Percentiles rank a stretch among this genome's conserved stretches.
These are phyloP conservation scores for Trichonephila clavipes DNA, from an alignment of 1,140 invertebrate species.

Conservation along the genomic window DNA sequence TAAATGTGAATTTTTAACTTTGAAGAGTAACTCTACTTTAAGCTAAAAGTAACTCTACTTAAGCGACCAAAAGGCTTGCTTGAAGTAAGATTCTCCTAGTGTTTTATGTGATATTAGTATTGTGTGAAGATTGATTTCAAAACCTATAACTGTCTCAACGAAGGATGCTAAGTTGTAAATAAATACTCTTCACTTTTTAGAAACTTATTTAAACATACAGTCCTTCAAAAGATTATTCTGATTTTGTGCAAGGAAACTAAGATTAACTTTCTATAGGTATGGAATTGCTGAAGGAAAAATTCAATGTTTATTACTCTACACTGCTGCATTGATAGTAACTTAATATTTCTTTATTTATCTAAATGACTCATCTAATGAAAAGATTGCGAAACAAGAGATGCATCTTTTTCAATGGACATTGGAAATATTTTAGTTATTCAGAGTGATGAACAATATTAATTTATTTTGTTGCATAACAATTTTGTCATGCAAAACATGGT, in stretches of 20 bases:
- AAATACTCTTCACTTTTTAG: neutral
- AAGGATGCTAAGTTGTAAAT: neutral
- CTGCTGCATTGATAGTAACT: neutral
- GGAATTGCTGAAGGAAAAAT: neutral
- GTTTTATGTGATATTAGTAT: neutral
- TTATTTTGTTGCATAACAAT: neutral
- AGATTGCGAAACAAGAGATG: neutral
- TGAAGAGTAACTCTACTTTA: neutral
- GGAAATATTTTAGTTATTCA: neutral
- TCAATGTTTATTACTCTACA: neutral
- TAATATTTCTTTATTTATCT: neutral
- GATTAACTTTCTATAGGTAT: neutral
- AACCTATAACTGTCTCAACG: neutral
- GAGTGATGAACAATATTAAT: neutral
- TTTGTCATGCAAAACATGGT: neutral
- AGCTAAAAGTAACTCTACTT: neutral
- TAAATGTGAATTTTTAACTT: neutral
- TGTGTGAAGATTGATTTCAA: neutral
- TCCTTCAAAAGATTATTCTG: neutral
- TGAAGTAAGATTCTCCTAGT: neutral
- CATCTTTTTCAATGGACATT: neutral
- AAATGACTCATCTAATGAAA: neutral
- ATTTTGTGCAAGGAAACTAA: neutral
- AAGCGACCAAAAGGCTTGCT: neutral
- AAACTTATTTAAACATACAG: neutral